Percentiles rank a stretch among this genome's conserved stretches.
Conservation (phyloP, 2,113 vertebrate species). For the Seriola rivoliana region DNA sequence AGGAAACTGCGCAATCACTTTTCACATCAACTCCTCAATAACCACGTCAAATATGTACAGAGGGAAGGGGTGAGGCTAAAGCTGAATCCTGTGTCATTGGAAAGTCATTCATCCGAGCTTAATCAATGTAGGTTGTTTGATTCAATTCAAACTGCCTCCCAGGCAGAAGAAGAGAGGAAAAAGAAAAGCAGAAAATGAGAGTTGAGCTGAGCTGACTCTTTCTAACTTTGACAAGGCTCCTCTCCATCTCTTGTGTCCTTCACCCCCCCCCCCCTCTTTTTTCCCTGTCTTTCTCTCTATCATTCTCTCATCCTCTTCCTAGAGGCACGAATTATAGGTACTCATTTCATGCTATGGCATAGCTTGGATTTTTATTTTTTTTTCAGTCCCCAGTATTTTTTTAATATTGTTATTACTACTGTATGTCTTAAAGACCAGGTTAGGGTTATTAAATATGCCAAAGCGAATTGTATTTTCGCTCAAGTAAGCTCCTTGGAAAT, state of each 20-base stretch:
- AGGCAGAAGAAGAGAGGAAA: conserved; percentile 58
- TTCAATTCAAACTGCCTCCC: conserved; percentile 76
- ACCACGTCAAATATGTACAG: conserved; percentile 73
- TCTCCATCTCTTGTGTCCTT: conserved; percentile 60
- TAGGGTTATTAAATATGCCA: conserved; percentile 89
- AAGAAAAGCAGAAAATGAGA: conserved; percentile 66
- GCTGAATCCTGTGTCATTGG: conserved; percentile 71
- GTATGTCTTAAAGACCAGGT: conserved; percentile 85
- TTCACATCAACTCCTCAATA: conserved; percentile 66
- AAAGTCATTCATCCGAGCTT: conserved; percentile 79
- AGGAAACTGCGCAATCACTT: conserved; percentile 61
- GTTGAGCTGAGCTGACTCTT: conserved; percentile 66
- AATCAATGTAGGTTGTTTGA: conserved; percentile 82
- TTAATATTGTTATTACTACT: conserved; percentile 82
- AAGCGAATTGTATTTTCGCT: conserved; percentile 87
- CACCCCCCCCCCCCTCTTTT: conserved; percentile 20
- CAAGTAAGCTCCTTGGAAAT: conserved; percentile 89
- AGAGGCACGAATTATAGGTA: conserved; percentile 80
- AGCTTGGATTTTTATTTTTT: conserved; percentile 66
- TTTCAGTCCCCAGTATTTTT: conserved; percentile 44
- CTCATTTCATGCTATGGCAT: conserved; percentile 84
- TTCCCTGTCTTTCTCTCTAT: conserved; percentile 25
- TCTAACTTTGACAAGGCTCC: conserved; percentile 77
- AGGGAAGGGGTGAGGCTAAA: conserved; percentile 61
- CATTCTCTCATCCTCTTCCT: conserved; percentile 58